Evolutionary conservation across 2,113 vertebrate genomes (phyloP).

Genomic region (Scatophagus argus): DNA sequence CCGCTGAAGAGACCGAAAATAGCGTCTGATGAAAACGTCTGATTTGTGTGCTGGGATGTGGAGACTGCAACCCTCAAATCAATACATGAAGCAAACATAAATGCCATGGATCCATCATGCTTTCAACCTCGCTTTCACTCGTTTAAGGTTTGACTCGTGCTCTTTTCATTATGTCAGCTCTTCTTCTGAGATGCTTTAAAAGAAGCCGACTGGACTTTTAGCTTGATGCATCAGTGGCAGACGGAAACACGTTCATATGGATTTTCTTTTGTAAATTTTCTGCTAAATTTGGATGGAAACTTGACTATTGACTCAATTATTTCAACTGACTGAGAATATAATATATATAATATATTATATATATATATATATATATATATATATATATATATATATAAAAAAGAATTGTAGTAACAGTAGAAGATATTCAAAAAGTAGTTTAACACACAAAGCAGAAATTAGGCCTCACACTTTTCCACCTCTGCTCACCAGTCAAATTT

Average conservation of each 20-base stretch:
- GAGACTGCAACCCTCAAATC: background rate
- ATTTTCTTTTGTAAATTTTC: background rate
- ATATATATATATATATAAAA: too few relatives aligned
- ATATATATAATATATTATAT: too few relatives aligned
- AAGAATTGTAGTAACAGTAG: too few relatives aligned
- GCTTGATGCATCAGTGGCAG: background rate
- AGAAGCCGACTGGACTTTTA: background rate
- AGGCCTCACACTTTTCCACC: too few relatives aligned
- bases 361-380: too few relatives aligned
- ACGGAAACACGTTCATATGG: background rate
- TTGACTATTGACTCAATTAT: too few relatives aligned
- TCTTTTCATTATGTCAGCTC: background rate
- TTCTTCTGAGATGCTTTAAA: background rate
- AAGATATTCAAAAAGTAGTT: too few relatives aligned
- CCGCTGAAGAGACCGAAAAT: background rate
- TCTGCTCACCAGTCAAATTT: too few relatives aligned
- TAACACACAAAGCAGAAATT: too few relatives aligned
- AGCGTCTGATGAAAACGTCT: background rate
- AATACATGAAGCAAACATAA: background rate
- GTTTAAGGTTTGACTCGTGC: background rate
- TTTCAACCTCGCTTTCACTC: background rate
- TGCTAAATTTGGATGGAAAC: background rate
- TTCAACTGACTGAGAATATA: too few relatives aligned
- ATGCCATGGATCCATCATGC: background rate
- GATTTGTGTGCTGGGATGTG: background rate